Evolutionary conservation across 2,888 invertebrate genomes (phyloP).

Genomic region (Lymantria monacha): DNA sequence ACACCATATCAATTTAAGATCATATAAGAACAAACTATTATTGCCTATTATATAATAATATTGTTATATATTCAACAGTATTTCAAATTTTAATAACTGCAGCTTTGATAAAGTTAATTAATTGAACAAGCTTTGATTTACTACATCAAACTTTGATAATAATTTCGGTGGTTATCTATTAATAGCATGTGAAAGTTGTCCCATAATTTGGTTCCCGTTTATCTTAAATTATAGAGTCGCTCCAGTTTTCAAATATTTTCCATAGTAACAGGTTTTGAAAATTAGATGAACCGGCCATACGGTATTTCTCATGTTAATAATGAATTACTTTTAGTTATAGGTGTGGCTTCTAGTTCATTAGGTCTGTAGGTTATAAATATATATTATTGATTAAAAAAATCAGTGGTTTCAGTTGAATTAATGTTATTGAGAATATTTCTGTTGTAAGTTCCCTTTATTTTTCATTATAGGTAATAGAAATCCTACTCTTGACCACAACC

Average conservation of each 20-base stretch:
- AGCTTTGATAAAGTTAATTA: background rate
- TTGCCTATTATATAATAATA: too few relatives aligned
- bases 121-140: background rate
- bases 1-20: too few relatives aligned
- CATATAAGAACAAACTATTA: too few relatives aligned
- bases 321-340: slow-evolving; percentile 16
- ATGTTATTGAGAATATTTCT: too few relatives aligned
- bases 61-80: too few relatives aligned
- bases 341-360: slow-evolving; percentile 25
- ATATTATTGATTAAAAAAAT: slow-evolving; percentile 11
- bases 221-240: slow-evolving; percentile 51
- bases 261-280: slow-evolving; percentile 45
- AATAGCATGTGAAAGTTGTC: slow-evolving; percentile 65
- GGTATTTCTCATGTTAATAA: slow-evolving; percentile 26
- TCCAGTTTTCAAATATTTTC: slow-evolving; percentile 51
- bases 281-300: slow-evolving; percentile 27
- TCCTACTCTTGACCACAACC: too few relatives aligned
- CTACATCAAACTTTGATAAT: slow-evolving; percentile 15
- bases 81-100: too few relatives aligned
- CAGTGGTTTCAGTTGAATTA: too few relatives aligned
- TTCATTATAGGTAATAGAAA: too few relatives aligned
- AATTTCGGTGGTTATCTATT: slow-evolving; percentile 44
- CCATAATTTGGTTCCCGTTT: slow-evolving; percentile 50
- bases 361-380: slow-evolving; percentile 35
- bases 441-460: too few relatives aligned